phyloP scores from a whole-genome alignment of 2,888 invertebrate genomes.

The Gisinianus flammeolus region DNA sequence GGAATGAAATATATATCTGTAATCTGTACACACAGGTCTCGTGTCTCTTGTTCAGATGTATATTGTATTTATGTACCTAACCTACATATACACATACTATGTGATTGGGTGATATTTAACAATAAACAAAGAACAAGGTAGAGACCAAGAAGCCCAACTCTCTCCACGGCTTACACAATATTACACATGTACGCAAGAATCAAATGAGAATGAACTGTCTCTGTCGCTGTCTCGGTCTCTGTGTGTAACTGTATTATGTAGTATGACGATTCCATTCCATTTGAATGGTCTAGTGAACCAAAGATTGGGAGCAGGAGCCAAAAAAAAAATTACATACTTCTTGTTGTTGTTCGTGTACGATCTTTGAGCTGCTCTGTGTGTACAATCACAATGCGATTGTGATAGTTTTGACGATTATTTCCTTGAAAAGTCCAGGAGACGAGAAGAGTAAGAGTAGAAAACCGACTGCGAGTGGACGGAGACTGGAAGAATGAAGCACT shows the following conservation, averaged over 20 bases:
- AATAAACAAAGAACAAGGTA: constrained; percentile 17
- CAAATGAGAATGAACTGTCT: no score
- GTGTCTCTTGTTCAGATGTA: background rate
- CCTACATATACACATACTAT: background rate
- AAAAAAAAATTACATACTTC: no score
- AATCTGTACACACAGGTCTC: no score
- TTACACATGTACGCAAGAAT: no score
- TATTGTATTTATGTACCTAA: background rate
- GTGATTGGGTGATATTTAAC: constrained; percentile 7
- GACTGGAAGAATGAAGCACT: background rate
- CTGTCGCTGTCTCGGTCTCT: no score
- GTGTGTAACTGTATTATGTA: no score
- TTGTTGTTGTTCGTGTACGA: background rate
- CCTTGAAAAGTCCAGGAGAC: constrained; percentile 1
- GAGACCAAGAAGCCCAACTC: constrained; percentile 3
- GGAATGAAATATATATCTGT: constrained; percentile 30
- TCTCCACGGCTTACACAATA: no score
- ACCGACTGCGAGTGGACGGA: background rate
- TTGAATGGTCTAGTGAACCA: constrained; percentile 23
- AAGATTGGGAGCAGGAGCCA: background rate
- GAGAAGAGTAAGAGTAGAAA: background rate
- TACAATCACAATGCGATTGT: background rate
- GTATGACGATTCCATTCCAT: no score
- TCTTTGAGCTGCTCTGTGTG: background rate
- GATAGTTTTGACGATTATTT: constrained; percentile 24